These are phyloP conservation scores for Strongylocentrotus purpuratus DNA, from an alignment of 35 echinoderm and acorn worm genomes.

Conservation along the genomic window DNA sequence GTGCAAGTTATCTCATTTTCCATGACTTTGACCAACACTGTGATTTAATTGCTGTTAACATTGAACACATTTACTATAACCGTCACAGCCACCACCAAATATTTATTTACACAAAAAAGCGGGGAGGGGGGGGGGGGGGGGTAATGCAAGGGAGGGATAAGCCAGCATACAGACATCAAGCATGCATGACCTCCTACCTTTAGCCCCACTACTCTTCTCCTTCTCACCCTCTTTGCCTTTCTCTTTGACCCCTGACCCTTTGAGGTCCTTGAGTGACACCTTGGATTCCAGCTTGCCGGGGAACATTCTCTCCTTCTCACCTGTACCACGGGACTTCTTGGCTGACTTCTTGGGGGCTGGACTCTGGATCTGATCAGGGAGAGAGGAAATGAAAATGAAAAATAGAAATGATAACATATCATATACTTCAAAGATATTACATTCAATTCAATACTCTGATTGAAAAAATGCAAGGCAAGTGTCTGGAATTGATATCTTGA, in stretches of 20 bases:
- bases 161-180: neutral
- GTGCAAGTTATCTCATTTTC: no score
- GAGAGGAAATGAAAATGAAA: neutral
- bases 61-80: neutral
- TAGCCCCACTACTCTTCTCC: constrained; percentile 35
- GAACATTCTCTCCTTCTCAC: constrained; percentile 51
- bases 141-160: neutral
- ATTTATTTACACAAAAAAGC: neutral
- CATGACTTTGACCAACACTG: no score
- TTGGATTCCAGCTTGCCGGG: constrained; percentile 56
- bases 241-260: constrained; percentile 54
- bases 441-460: no score
- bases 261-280: constrained; percentile 36
- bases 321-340: constrained; percentile 60
- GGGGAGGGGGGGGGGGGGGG: neutral
- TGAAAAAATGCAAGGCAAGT: no score
- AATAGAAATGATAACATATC: no score
- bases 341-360: constrained; percentile 87
- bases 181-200: constrained; percentile 44
- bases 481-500: no score
- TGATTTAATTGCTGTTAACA: neutral
- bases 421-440: no score
- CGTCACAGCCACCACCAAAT: neutral
- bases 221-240: constrained; percentile 49
- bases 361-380: constrained; percentile 42